These are phyloP conservation scores for Ceyx margarethae DNA, from an alignment of 2,113 vertebrate genomes.

Conservation along the genomic window DNA sequence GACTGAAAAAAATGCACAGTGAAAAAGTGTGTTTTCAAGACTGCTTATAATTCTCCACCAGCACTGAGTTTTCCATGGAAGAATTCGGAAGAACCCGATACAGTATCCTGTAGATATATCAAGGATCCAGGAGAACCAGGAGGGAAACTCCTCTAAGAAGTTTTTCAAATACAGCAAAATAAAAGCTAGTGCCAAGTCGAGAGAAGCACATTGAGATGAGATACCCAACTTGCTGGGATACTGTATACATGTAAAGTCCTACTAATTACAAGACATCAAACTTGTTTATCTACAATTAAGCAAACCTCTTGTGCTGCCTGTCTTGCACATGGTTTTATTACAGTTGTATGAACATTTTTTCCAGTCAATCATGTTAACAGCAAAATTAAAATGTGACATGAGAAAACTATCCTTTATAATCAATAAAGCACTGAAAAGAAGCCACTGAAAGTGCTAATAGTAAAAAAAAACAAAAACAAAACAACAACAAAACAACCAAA, in stretches of 20 bases:
- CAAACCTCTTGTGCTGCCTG: neutral
- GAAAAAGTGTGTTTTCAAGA: neutral
- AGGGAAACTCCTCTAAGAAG: neutral
- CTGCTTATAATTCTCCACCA: neutral
- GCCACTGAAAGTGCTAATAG: neutral
- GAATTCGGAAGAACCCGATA: neutral
- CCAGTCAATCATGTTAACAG: neutral
- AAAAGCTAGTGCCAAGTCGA: neutral
- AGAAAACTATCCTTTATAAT: neutral
- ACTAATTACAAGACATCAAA: constrained; percentile 27
- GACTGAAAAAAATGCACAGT: neutral
- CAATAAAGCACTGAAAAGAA: neutral
- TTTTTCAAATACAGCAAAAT: neutral
- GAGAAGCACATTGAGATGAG: neutral
- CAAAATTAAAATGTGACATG: neutral
- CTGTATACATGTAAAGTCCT: neutral
- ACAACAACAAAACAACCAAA: neutral
- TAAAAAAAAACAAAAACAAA: neutral
- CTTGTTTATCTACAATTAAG: constrained; percentile 29
- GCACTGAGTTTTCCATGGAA: neutral
- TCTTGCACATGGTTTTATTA: neutral
- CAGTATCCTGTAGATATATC: neutral
- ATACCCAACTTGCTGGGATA: neutral
- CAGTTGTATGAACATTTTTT: neutral
- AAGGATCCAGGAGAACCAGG: neutral